Evolutionary conservation across 2,113 vertebrate genomes (phyloP).

Genomic region (Petroica traversi): DNA sequence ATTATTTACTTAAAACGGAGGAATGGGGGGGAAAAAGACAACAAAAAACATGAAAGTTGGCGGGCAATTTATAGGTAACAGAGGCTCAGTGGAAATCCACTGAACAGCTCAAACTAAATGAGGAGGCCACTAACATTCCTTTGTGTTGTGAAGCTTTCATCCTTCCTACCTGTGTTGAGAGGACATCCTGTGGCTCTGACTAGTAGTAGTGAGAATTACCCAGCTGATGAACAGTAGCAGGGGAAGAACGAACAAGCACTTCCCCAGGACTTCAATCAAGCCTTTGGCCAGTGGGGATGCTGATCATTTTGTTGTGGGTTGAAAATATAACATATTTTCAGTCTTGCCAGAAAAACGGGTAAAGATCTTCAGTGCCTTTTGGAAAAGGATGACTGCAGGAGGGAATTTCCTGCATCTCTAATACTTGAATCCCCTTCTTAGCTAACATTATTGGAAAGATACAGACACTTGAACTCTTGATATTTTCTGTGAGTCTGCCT

Average conservation of each 20-base stretch:
- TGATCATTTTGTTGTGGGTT: background rate
- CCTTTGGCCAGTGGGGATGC: background rate
- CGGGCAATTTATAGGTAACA: background rate
- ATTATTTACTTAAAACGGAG: background rate
- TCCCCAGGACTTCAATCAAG: background rate
- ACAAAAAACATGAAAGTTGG: background rate
- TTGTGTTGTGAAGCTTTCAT: background rate
- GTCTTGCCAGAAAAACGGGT: background rate
- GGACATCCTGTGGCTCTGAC: background rate
- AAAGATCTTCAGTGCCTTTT: background rate
- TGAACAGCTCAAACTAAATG: background rate
- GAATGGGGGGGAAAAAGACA: rapidly evolving
- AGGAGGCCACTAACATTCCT: background rate
- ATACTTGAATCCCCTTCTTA: background rate
- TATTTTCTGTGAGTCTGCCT: background rate
- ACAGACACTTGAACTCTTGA: background rate
- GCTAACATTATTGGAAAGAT: background rate
- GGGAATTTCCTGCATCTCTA: background rate
- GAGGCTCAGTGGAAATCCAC: background rate
- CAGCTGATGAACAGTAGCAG: background rate
- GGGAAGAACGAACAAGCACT: background rate
- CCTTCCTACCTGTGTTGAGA: background rate
- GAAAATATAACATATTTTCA: background rate
- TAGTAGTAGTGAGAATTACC: background rate
- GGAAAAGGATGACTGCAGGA: background rate